A percentile compares a stretch with the other conserved stretches of the same genome.
Evolutionary conservation across 2,113 vertebrate genomes (phyloP).

Genomic region (Corythornis vintsioides): DNA sequence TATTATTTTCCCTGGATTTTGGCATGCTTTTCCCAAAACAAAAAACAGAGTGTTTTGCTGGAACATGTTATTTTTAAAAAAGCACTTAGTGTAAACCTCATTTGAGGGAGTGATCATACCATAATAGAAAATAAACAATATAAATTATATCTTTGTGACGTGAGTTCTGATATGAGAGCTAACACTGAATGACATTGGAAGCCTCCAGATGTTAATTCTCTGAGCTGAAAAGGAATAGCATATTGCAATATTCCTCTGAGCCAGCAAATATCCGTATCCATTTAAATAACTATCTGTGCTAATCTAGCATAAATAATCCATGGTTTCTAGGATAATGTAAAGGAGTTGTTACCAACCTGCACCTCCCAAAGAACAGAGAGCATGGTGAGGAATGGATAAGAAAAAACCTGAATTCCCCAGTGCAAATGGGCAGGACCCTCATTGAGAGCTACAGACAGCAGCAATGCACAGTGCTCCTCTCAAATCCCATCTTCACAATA

Average conservation of each 20-base stretch:
- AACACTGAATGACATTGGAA: neutral
- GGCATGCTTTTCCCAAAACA: constrained; percentile 9
- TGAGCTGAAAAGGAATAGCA: neutral
- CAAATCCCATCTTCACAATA: neutral
- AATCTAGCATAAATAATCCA: neutral
- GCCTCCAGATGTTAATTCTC: neutral
- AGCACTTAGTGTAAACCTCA: neutral
- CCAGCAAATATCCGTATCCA: neutral
- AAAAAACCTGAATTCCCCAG: neutral
- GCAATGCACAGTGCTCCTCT: neutral
- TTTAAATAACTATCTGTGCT: neutral
- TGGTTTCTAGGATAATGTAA: neutral
- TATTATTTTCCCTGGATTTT: neutral
- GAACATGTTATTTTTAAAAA: neutral
- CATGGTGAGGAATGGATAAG: neutral
- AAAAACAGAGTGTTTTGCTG: neutral
- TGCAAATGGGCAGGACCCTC: neutral
- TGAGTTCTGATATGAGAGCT: neutral
- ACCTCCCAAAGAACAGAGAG: neutral
- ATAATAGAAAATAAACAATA: constrained; percentile 37
- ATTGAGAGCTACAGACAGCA: neutral
- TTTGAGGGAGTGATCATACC: constrained; percentile 19
- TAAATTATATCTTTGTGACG: constrained; percentile 13
- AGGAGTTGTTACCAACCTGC: neutral
- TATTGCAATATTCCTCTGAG: neutral